Base-by-base conservation (phyloP, 2,113 vertebrate species). In the Amia ocellicauda region DNA sequence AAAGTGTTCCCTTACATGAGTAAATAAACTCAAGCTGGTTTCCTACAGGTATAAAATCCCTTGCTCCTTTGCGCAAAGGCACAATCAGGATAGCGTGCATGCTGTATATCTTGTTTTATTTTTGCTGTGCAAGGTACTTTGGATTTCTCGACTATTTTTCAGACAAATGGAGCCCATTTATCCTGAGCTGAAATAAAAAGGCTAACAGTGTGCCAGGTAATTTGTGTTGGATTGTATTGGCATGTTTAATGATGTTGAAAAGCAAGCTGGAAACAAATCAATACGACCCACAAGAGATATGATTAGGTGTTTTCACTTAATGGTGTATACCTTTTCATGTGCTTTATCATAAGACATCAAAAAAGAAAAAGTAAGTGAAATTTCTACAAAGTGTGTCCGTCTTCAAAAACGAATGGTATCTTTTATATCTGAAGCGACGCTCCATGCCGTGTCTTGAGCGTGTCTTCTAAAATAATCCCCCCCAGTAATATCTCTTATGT, bases 201-300 rank as follows among this genome's bases (percentile, higher is more conserved):
- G 45, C 45, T 19, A 17, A 47, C 2, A 47, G 14, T 47, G n/a
- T 3, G n/a, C 45, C 45, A n/a, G 45, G 45, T 47, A n/a, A 17
- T 17, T 28, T 20, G 55, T 29, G 28, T 9, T 14, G n/a, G 55
- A 27, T 8, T 40, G 16, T 36, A 40, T 22, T 20, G 31, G 24
- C 26, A 19, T 17, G 56, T 31, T 22, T 40, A 58, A 58, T 20
- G 29, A 58, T 28, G 31, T 31, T n/a, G 56, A 58, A 58, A 58
- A n/a, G 22, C 9, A 52, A 52, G 20, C 50, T 52, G 50, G 19
- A 54, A 54, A 28, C 55, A 36, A 57, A 36, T 22, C n/a, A 28
- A 58, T 28, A 22, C 10, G 19, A 31, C 56, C 23, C 19, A 4
- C 56, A 16, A 58, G 56, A 36, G 56, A 58, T 7, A 22, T 20